A percentile compares a stretch with the other conserved stretches of the same genome.
phyloP scores from a whole-genome alignment of 2,797 vertebrate species.

The Gephyroberyx darwinii region DNA sequence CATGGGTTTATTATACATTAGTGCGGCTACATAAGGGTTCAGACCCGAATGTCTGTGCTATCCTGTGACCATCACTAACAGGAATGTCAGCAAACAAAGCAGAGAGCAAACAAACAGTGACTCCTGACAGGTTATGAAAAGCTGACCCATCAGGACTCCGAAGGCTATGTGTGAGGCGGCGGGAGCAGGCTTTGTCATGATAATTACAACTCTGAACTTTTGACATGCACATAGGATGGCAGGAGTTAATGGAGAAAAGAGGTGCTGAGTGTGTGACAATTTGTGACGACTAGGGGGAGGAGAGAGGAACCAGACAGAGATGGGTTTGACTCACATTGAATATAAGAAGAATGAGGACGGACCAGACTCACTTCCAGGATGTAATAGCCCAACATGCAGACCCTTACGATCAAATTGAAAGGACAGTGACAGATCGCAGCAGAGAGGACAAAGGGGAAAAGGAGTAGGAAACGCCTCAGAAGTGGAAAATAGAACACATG shows the following conservation, averaged over 20 bases:
- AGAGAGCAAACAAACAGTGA: conserved; percentile 52
- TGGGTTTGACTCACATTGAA: background rate
- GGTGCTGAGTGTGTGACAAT: conserved; percentile 33
- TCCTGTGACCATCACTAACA: conserved; percentile 40
- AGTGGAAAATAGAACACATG: conserved; percentile 10
- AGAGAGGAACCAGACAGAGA: background rate
- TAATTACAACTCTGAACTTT: conserved; percentile 68
- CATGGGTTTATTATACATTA: background rate
- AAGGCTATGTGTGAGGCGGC: conserved; percentile 32
- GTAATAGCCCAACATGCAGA: background rate
- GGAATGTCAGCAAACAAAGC: conserved; percentile 52
- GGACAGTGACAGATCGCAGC: conserved; percentile 22
- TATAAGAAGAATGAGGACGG: background rate
- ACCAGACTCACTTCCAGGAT: background rate
- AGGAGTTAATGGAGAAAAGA: conserved; percentile 32
- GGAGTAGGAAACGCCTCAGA: conserved; percentile 22
- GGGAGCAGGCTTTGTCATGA: conserved; percentile 69
- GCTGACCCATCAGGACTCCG: conserved; percentile 15
- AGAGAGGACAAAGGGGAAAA: conserved; percentile 33
- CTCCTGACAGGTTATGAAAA: conserved; percentile 54
- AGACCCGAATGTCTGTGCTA: conserved; percentile 30
- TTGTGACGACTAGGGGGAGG: conserved; percentile 17
- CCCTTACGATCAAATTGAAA: conserved; percentile 15
- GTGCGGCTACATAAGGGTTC: conserved; percentile 19
- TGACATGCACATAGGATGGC: conserved; percentile 55